Percentiles rank a stretch among this genome's conserved stretches.
Conservation (phyloP, 2,888 invertebrate species). For the Nineta flava region DNA sequence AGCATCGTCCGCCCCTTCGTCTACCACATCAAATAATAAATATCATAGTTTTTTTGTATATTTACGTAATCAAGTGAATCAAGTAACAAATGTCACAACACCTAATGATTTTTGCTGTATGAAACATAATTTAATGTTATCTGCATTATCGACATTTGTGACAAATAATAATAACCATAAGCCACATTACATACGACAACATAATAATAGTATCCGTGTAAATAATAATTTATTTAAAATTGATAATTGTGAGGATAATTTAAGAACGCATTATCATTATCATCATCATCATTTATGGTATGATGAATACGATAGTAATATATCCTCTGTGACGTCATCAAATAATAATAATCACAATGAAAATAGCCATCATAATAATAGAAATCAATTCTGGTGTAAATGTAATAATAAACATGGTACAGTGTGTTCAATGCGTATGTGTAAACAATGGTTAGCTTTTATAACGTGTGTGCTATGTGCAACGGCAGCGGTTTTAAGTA, state of each 20-base stretch:
- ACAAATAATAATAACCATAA: background rate
- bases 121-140: conserved; percentile 7
- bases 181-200: too few relatives aligned
- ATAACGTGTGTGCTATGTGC: conserved; percentile 41
- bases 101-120: conserved; percentile 14
- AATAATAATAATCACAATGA: too few relatives aligned
- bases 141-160: background rate
- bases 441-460: conserved; percentile 41
- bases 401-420: background rate
- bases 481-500: conserved; percentile 75
- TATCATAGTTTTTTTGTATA: conserved; percentile 23
- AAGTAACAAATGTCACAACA: conserved; percentile 22
- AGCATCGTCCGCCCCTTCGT: too few relatives aligned
- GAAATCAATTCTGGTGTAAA: conserved; percentile 5
- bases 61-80: conserved; percentile 20
- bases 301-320: too few relatives aligned
- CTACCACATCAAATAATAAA: conserved; percentile 13
- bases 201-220: too few relatives aligned
- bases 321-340: background rate
- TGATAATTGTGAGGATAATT: too few relatives aligned
- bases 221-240: too few relatives aligned
- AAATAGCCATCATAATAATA: background rate
- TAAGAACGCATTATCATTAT: too few relatives aligned
- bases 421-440: conserved; percentile 20
- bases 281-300: too few relatives aligned